Evolutionary conservation across 2,888 invertebrate genomes (phyloP).

Genomic region (Spisula subtruncata): DNA sequence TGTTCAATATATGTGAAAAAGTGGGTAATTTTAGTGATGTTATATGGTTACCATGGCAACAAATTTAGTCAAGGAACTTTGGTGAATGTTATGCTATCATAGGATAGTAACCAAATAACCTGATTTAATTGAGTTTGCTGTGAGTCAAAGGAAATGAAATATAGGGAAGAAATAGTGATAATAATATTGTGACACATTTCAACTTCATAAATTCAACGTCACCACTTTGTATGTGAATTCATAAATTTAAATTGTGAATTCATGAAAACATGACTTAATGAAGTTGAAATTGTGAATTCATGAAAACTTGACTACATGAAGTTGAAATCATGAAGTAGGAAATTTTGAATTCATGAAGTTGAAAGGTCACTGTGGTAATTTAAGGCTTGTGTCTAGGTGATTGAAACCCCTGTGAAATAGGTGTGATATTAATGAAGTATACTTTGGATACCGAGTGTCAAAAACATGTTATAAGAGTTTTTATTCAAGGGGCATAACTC

Average conservation of each 20-base stretch:
- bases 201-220: background rate
- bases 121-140: background rate
- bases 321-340: no score
- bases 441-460: no score
- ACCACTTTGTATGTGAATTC: no score
- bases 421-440: no score
- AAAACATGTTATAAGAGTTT: conserved; percentile 2
- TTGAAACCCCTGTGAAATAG: no score
- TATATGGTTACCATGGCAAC: conserved; percentile 3
- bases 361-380: background rate
- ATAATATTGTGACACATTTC: background rate
- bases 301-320: no score
- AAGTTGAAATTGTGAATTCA: no score
- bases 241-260: no score
- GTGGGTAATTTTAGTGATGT: background rate
- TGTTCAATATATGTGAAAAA: background rate
- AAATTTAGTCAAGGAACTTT: background rate
- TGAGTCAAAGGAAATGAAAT: background rate
- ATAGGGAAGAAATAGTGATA: background rate
- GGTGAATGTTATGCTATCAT: background rate
- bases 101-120: background rate
- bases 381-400: no score
- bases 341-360: background rate
- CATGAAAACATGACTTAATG: no score
- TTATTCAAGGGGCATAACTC: background rate